Percentiles rank a stretch among this genome's conserved stretches.
Evolutionary conservation across 1,140 invertebrate genomes (phyloP).

Genomic region (Halictus rubicundus): DNA sequence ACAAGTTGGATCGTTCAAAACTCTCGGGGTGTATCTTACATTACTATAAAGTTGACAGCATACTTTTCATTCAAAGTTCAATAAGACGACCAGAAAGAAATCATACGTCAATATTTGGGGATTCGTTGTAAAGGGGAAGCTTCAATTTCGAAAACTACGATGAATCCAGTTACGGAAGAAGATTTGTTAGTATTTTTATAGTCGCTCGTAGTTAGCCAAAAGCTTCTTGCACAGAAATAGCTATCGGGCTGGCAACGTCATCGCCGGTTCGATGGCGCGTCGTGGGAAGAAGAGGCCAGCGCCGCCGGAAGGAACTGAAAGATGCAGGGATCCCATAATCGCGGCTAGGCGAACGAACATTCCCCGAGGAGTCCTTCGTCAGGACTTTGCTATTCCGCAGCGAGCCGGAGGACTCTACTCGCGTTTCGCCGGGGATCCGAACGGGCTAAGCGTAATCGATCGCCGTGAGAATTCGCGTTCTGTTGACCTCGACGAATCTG

Average conservation of each 20-base stretch:
- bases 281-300: too few species aligned
- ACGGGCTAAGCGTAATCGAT: conserved; percentile 64
- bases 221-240: background rate
- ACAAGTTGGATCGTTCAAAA: too few species aligned
- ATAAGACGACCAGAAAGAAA: too few species aligned
- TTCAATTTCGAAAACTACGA: too few species aligned
- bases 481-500: conserved; percentile 37
- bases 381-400: conserved; percentile 71
- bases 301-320: conserved; percentile 27
- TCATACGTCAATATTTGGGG: too few species aligned
- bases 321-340: conserved; percentile 67
- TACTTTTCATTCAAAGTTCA: too few species aligned
- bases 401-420: conserved; percentile 69
- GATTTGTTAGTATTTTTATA: too few species aligned
- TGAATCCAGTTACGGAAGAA: too few species aligned
- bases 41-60: too few species aligned
- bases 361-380: conserved; percentile 74
- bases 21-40: too few species aligned
- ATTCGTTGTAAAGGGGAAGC: too few species aligned
- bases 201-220: too few species aligned
- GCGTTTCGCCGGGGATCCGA: conserved; percentile 68
- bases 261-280: background rate
- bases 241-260: background rate
- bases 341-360: conserved; percentile 71
- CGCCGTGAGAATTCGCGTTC: conserved; percentile 60